Percentiles rank a stretch among this genome's conserved stretches.
Conservation (phyloP, 2,888 invertebrate species). For the Dendrolimus houi region DNA sequence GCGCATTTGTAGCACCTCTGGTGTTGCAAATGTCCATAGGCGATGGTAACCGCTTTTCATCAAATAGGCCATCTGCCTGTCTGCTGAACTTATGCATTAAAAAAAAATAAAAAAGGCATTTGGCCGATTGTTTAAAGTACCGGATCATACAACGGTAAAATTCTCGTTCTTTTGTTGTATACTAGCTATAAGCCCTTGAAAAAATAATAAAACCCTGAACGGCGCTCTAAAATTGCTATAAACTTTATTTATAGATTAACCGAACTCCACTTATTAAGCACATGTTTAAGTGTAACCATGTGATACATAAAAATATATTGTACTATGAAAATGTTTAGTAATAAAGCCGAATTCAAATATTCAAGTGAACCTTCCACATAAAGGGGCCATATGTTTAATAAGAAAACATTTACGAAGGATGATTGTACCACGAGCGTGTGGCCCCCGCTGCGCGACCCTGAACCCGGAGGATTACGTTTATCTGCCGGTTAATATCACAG, state of each 20-base stretch:
- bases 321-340: conserved; percentile 12
- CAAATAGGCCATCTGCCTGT: too few relatives aligned
- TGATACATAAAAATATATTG: not conserved
- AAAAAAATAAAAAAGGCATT: too few relatives aligned
- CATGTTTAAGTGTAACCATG: conserved; percentile 1
- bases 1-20: too few relatives aligned
- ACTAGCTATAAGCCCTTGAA: too few relatives aligned
- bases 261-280: not conserved
- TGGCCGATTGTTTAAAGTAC: too few relatives aligned
- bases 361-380: conserved; percentile 26
- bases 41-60: too few relatives aligned
- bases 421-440: conserved; percentile 31
- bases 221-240: not conserved
- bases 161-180: too few relatives aligned
- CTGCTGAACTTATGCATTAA: too few relatives aligned
- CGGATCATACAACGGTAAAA: too few relatives aligned
- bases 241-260: not conserved
- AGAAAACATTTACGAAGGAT: conserved; percentile 32
- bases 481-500: conserved; percentile 45
- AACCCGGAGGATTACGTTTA: conserved; percentile 51
- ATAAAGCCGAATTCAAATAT: conserved; percentile 25
- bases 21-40: too few relatives aligned
- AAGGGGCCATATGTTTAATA: conserved; percentile 28
- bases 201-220: too few relatives aligned
- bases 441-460: conserved; percentile 49